Evolutionary conservation across 2,888 invertebrate species (phyloP).

Genomic region (Galeruca laticollis): DNA sequence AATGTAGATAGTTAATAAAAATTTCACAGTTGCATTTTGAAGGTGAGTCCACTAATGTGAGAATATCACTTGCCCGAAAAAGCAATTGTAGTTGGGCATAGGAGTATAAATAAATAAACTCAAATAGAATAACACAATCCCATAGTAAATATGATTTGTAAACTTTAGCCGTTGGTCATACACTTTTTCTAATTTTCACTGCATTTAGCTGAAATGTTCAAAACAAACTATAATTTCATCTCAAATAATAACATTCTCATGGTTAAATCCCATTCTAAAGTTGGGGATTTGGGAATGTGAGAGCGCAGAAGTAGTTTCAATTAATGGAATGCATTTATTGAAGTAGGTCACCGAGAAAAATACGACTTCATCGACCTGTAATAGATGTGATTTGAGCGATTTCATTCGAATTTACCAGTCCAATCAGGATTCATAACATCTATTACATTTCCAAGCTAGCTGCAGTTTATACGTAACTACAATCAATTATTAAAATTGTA

Average conservation of each 20-base stretch:
- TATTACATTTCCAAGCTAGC: neutral
- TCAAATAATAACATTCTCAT: neutral
- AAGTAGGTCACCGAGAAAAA: neutral
- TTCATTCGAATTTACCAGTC: neutral
- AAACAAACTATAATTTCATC: neutral
- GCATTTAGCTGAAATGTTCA: neutral
- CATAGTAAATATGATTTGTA: slow-evolving; percentile 1
- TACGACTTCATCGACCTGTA: neutral
- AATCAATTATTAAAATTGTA: too few species aligned
- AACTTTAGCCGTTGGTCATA: neutral
- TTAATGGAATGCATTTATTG: neutral
- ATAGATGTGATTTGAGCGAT: neutral
- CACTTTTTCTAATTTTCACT: neutral
- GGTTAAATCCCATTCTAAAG: neutral
- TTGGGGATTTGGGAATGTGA: neutral
- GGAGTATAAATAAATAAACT: neutral
- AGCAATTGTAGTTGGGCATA: neutral
- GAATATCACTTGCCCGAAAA: too few species aligned
- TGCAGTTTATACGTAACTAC: neutral
- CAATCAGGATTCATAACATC: neutral
- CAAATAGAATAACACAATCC: too few species aligned
- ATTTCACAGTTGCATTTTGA: too few species aligned
- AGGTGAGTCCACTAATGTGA: too few species aligned
- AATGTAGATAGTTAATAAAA: too few species aligned
- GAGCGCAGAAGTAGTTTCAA: neutral